Conservation (phyloP, 2,113 vertebrate species). For the Alethe castanea region DNA sequence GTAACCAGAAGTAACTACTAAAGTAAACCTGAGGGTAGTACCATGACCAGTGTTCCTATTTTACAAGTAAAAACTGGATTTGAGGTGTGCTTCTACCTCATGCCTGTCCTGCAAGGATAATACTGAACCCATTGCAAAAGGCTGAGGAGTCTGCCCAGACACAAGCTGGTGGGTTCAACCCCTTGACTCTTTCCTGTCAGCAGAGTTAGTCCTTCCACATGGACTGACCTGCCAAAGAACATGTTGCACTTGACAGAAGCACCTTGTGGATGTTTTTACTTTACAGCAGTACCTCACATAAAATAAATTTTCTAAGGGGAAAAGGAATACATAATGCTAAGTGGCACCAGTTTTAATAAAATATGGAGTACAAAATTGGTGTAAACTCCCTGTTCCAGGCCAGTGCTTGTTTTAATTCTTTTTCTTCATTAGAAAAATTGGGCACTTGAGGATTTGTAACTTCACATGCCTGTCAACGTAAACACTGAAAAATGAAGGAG, state of each 20-base stretch:
- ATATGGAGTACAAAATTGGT: background rate
- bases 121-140: background rate
- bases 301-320: background rate
- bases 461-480: fast-evolving
- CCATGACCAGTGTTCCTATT: background rate
- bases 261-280: background rate
- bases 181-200: background rate
- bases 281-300: background rate
- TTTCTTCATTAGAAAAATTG: background rate
- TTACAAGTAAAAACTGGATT: background rate
- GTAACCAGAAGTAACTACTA: background rate
- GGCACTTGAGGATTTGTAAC: background rate
- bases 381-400: background rate
- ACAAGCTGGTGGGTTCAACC: background rate
- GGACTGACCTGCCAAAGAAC: background rate
- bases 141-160: background rate
- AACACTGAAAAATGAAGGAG: background rate
- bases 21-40: background rate
- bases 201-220: background rate
- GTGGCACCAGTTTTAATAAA: background rate
- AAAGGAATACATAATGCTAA: background rate
- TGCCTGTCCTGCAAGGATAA: background rate
- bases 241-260: background rate
- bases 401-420: background rate
- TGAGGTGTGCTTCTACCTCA: background rate